These are phyloP conservation scores for Meles meles DNA, from an alignment of 2,113 vertebrate genomes.

Conservation along the genomic window DNA sequence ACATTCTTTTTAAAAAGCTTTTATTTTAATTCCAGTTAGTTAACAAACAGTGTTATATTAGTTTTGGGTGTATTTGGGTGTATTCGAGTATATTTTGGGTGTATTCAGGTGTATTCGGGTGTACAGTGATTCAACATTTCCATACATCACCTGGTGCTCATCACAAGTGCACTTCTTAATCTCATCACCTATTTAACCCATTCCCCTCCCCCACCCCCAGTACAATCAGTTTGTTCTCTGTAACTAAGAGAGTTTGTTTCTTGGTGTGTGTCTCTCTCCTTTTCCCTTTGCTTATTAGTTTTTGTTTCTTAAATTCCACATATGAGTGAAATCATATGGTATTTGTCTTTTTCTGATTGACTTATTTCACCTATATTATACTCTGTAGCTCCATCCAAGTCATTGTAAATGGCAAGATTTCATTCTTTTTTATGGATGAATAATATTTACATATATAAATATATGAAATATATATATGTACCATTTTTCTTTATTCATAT, in stretches of 20 bases:
- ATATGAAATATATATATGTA: neutral
- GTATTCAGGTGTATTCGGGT: too few relatives aligned
- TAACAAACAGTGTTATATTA: neutral
- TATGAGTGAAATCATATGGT: neutral
- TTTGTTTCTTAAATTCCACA: neutral
- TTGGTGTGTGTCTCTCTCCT: neutral
- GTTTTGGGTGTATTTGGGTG: neutral
- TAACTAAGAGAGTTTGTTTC: neutral
- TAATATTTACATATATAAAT: too few relatives aligned
- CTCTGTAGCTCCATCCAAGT: neutral
- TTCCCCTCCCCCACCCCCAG: too few relatives aligned
- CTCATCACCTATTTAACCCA: neutral
- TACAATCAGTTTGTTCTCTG: neutral
- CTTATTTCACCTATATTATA: neutral
- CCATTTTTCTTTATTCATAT: neutral
- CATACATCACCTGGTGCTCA: neutral
- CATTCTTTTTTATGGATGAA: neutral
- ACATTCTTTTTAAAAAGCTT: neutral
- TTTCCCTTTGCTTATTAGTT: neutral
- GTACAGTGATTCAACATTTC: neutral
- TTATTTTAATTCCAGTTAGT: neutral
- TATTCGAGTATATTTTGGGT: too few relatives aligned
- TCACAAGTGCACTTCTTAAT: neutral
- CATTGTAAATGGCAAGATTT: neutral
- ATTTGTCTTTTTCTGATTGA: neutral